Evolutionary conservation across 2,113 vertebrate species (phyloP).

Genomic region (Rhodinocichla rosea): DNA sequence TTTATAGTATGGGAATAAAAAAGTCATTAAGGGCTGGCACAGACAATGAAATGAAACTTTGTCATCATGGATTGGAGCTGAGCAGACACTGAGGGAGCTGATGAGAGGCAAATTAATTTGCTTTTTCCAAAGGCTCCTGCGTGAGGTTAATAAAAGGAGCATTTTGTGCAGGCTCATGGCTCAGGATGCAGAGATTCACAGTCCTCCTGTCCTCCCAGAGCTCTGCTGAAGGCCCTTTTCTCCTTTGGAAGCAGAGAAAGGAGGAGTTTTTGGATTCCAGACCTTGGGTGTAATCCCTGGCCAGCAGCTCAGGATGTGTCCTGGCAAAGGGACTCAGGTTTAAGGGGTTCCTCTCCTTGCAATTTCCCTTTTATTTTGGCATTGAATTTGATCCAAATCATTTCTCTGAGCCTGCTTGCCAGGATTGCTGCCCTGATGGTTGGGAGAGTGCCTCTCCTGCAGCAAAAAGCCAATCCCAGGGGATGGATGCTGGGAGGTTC

Average conservation of each 20-base stretch:
- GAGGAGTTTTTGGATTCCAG: background rate
- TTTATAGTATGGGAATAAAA: background rate
- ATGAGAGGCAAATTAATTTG: background rate
- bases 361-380: background rate
- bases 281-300: too few species aligned
- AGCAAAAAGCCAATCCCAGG: background rate
- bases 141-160: background rate
- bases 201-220: background rate
- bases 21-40: background rate
- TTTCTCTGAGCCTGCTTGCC: background rate
- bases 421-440: rapidly evolving
- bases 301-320: background rate
- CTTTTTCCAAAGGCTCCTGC: background rate
- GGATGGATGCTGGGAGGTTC: background rate
- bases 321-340: background rate
- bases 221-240: background rate
- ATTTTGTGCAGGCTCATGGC: background rate
- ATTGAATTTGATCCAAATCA: background rate
- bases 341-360: background rate
- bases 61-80: background rate
- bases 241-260: background rate
- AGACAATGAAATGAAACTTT: background rate
- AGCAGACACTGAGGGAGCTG: background rate
- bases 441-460: background rate
- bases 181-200: background rate